Evolutionary conservation across 2,113 vertebrate species (phyloP).

Genomic region (Orientallactaga bullata): DNA sequence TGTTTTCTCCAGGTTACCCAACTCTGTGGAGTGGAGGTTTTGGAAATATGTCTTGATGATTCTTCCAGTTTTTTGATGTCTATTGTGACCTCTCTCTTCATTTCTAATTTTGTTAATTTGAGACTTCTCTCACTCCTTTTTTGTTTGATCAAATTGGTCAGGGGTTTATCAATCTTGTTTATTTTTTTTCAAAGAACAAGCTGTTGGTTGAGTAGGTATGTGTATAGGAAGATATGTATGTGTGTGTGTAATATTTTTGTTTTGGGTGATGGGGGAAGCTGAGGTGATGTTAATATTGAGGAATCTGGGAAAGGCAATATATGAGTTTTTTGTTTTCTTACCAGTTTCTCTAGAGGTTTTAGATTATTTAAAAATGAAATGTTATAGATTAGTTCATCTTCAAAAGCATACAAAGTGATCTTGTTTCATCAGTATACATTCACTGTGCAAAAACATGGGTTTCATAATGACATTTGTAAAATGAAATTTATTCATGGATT

Average conservation of each 20-base stretch:
- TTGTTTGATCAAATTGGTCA: too few species aligned
- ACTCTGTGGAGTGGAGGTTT: too few species aligned
- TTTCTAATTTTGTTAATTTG: too few species aligned
- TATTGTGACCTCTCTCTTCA: too few species aligned
- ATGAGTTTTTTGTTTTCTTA: background rate
- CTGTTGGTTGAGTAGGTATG: background rate
- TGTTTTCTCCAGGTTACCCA: too few species aligned
- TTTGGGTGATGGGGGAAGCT: background rate
- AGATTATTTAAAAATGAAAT: slow-evolving; percentile 30
- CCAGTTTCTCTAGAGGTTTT: slow-evolving; percentile 4
- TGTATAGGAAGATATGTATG: background rate
- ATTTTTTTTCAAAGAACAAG: too few species aligned
- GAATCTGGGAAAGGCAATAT: background rate
- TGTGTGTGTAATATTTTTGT: background rate
- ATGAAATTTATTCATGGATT: background rate
- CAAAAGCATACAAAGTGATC: background rate
- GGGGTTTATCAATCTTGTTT: too few species aligned
- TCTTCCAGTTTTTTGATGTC: too few species aligned
- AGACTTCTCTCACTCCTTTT: too few species aligned
- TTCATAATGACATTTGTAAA: background rate
- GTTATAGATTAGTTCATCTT: background rate
- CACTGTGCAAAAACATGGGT: background rate
- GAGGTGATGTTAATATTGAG: background rate
- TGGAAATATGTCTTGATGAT: too few species aligned
- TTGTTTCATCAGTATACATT: background rate